Evolutionary conservation across 2,888 invertebrate genomes (phyloP).

Genomic region (Mesorhabditis sp.): DNA sequence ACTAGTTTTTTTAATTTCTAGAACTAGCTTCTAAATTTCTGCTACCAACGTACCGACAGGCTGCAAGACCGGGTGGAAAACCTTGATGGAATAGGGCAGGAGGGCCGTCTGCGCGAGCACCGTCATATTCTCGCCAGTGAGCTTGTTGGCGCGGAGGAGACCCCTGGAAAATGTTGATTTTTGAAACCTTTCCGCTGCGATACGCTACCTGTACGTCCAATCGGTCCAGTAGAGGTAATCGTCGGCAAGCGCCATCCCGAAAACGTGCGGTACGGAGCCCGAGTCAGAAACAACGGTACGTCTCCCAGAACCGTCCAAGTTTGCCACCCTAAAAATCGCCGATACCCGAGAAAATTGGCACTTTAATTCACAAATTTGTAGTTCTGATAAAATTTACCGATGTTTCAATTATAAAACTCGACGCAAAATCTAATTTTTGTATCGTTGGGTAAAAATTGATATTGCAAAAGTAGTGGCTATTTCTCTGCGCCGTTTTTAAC

Average conservation of each 20-base stretch:
- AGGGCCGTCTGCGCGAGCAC: constrained; percentile 90
- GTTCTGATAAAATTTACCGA: no score
- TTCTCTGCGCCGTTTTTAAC: no score
- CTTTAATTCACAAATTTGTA: no score
- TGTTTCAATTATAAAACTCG: no score
- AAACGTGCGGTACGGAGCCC: constrained; percentile 81
- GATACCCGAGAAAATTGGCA: no score
- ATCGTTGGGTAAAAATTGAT: no score
- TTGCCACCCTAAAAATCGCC: constrained; percentile 24
- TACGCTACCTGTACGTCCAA: constrained; percentile 69
- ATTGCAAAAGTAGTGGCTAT: no score
- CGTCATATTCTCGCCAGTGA: constrained; percentile 82
- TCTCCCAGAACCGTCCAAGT: constrained; percentile 44
- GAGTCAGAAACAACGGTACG: constrained; percentile 44
- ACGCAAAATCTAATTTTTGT: no score
- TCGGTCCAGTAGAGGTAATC: constrained; percentile 90
- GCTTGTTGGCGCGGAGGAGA: constrained; percentile 68
- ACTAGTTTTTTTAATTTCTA: neutral
- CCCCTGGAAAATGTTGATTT: constrained; percentile 15
- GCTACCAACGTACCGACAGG: constrained; percentile 64
- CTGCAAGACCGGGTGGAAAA: constrained; percentile 87
- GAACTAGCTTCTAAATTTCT: neutral
- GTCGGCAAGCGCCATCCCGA: constrained; percentile 86
- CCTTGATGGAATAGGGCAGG: constrained; percentile 88
- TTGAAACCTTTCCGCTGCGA: neutral